Evolutionary conservation across 2,113 vertebrate genomes (phyloP).

Genomic region (Dicaeum eximium): DNA sequence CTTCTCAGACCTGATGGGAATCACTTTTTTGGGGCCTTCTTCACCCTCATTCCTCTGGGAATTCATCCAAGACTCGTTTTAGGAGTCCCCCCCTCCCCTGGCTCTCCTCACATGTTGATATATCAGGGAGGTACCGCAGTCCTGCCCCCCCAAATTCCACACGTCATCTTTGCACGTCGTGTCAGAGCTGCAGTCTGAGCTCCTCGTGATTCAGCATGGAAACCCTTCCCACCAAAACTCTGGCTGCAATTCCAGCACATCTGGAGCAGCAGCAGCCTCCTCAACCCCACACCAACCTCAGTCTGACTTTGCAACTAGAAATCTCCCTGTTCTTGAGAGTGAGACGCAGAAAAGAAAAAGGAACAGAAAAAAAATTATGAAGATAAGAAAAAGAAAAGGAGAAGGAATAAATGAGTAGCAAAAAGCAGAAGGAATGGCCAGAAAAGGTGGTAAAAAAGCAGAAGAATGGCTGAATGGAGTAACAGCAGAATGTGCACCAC

Average conservation of each 20-base stretch:
- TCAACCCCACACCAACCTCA: rapidly evolving
- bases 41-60: neutral
- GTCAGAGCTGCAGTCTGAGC: neutral
- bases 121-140: rapidly evolving
- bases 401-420: neutral
- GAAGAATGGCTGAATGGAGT: neutral
- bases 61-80: neutral
- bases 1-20: neutral
- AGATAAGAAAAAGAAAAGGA: neutral
- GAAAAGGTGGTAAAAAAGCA: neutral
- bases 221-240: neutral
- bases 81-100: too few relatives aligned
- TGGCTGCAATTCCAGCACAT: neutral
- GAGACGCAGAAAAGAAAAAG: neutral
- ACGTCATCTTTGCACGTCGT: rapidly evolving
- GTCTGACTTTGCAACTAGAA: neutral
- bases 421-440: slow-evolving; percentile 43
- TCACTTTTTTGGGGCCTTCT: rapidly evolving
- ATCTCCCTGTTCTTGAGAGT: neutral
- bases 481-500: neutral
- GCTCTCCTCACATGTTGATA: neutral
- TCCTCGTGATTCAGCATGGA: neutral
- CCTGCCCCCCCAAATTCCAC: neutral
- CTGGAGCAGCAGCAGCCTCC: neutral
- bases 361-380: neutral